Evolutionary conservation across 1,140 invertebrate genomes (phyloP), one percentile per base, ranked within the genome.

Genomic region (Pomacea maculata): DNA sequence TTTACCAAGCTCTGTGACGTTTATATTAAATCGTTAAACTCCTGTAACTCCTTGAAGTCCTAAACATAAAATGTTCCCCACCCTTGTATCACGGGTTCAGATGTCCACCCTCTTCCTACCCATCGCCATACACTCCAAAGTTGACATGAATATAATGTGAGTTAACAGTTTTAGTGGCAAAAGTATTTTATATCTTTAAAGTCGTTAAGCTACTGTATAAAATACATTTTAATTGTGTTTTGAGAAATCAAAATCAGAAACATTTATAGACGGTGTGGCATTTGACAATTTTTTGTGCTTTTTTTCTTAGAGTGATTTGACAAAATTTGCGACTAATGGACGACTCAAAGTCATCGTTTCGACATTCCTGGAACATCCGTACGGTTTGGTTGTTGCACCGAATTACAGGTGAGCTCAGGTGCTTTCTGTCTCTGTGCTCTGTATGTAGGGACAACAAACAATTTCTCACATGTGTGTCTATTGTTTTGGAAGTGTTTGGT

Each of bases 351-450:
- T 78, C 12, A 67, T 78, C 9, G 77, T 78, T 1, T 78, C 77
- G 7, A 17, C 77, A 17, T 70, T 54, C 0, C n/a, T 78, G 65
- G 67, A 78, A 21, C n/a, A 25, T 55, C 77, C 77, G 0, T 70
- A 78, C 19, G 77, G 77, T 29, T 45, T 78, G 54, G 25, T 67
- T 21, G 77, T 78, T 70, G 65, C 70, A 2, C 77, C 77, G 9
- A 21, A 55, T 2, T 25, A 55, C 65, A 70, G 54, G 77, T 78
- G 52, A 7, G 45, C 11, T n/a, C 21, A 70, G 29, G 6, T 19
- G 3, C 7, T 65, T 19, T 17, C 64, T 17, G n/a, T 17, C 5
- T 19, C 0, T 45, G 34, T 45, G 3, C 0, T 45, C 25, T 25
- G 25, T 25, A 25, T 25, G 25, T 25, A 25, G 25, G 25, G 25